These are phyloP conservation scores for Caerostris extrusa DNA, from an alignment of 1,140 invertebrate genomes.

Conservation along the genomic window DNA sequence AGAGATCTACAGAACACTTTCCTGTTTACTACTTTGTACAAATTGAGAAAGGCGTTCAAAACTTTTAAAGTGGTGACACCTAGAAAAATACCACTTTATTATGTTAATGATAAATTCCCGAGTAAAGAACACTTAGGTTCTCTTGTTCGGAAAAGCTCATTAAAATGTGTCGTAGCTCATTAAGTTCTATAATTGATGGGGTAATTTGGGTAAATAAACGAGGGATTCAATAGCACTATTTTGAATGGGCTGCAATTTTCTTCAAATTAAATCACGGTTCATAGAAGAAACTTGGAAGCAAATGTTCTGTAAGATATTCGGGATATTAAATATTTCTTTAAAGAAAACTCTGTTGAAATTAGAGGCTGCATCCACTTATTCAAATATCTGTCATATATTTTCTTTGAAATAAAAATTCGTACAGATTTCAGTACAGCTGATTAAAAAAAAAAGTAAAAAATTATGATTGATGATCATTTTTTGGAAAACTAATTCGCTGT, in stretches of 20 bases:
- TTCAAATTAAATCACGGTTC: constrained; percentile 39
- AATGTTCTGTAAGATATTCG: not conserved
- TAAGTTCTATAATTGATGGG: constrained; percentile 29
- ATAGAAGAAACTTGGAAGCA: not conserved
- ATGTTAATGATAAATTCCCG: constrained; percentile 2
- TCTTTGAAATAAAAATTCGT: not conserved
- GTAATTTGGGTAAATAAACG: constrained; percentile 36
- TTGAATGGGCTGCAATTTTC: not conserved
- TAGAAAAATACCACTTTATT: constrained; percentile 1
- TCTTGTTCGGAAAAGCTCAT: constrained; percentile 15
- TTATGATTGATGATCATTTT: no score
- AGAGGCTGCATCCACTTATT: not conserved
- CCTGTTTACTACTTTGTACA: not conserved
- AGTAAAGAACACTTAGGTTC: not conserved
- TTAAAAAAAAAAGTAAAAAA: no score
- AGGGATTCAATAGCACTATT: constrained; percentile 38
- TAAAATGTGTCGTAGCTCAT: constrained; percentile 45
- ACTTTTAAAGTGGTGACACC: not conserved
- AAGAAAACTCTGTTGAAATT: not conserved
- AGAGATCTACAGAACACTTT: not conserved
- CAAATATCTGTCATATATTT: not conserved
- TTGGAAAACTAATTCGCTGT: no score
- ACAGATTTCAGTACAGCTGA: no score
- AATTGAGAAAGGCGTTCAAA: not conserved
- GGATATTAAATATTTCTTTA: not conserved